These are phyloP conservation scores for Ardeotis arabs DNA, from an alignment of 2,113 vertebrate genomes.

Conservation along the genomic window DNA sequence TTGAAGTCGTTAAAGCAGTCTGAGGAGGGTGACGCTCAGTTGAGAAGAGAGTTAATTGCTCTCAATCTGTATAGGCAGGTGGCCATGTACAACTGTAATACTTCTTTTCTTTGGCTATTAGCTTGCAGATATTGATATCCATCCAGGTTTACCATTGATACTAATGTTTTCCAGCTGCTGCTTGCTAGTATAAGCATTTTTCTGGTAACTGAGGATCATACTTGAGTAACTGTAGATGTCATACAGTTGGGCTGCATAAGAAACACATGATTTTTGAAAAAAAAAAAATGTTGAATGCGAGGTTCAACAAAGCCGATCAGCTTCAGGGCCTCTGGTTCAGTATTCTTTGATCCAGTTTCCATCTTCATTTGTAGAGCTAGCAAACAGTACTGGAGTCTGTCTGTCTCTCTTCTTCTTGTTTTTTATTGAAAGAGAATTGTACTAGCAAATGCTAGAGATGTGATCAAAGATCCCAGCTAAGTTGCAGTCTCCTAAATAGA, in stretches of 20 bases:
- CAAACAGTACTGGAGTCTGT: background rate
- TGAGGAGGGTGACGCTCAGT: background rate
- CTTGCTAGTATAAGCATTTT: background rate
- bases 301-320: background rate
- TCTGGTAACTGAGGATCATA: background rate
- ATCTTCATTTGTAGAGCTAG: background rate
- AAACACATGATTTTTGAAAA: background rate
- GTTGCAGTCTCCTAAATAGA: background rate
- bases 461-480: background rate
- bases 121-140: background rate
- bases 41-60: background rate
- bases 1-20: background rate
- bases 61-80: background rate
- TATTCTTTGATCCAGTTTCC: background rate
- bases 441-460: background rate
- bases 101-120: background rate
- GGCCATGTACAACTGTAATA: background rate
- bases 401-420: background rate
- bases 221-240: background rate
- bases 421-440: background rate
- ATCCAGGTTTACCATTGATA: background rate
- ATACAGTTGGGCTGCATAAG: background rate
- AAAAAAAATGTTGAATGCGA: background rate
- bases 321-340: background rate
- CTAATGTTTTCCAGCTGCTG: conserved; percentile 14